Percentiles rank a stretch among this genome's conserved stretches.
These are phyloP conservation scores for Cephus pygmeus DNA, from an alignment of 2,888 invertebrate genomes.

Conservation along the genomic window DNA sequence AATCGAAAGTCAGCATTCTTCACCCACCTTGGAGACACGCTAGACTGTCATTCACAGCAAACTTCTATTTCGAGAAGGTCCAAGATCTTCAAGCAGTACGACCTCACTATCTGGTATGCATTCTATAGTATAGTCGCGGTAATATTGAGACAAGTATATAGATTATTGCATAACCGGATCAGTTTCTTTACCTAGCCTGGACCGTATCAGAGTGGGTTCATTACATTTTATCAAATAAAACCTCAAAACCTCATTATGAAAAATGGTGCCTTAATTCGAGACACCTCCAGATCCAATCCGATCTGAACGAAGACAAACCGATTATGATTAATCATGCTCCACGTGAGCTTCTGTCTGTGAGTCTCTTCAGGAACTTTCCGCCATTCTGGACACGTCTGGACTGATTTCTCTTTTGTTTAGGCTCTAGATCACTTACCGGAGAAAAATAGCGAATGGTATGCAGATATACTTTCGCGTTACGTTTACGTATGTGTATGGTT, in stretches of 20 bases:
- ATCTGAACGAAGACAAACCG: neutral
- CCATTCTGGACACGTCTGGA: neutral
- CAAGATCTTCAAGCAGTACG: neutral
- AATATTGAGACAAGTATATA: neutral
- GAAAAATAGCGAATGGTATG: conserved; percentile 44
- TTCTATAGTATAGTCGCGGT: neutral
- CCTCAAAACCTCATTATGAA: neutral
- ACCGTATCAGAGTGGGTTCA: conserved; percentile 33
- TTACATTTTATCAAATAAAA: conserved; percentile 25
- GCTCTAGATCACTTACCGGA: conserved; percentile 50
- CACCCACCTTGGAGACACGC: conserved; percentile 53
- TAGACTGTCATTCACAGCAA: neutral
- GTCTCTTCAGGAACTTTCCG: conserved; percentile 9
- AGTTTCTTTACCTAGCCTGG: neutral
- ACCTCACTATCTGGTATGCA: neutral
- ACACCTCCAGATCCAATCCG: neutral
- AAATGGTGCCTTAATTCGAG: neutral
- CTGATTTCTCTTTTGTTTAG: neutral
- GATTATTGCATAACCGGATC: neutral
- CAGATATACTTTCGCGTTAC: conserved; percentile 46
- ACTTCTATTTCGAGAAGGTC: neutral
- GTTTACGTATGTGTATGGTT: conserved; percentile 31
- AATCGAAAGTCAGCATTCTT: conserved; percentile 54
- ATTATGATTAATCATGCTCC: neutral
- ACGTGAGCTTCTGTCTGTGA: conserved; percentile 22